Conservation (phyloP, 2,888 invertebrate species). For the Malthinus seriepunctatus region DNA sequence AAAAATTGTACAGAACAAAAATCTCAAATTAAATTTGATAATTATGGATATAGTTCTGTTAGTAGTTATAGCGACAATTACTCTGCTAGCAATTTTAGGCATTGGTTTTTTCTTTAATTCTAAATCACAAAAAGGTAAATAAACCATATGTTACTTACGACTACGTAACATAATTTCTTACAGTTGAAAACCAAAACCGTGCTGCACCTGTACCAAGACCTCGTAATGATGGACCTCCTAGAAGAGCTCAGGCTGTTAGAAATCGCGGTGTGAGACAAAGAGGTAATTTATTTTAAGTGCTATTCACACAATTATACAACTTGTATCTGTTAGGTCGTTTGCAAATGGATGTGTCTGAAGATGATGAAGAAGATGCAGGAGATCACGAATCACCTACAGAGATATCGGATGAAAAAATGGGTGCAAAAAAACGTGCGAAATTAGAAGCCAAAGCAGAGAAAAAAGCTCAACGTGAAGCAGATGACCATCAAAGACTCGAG, state of each 20-base stretch:
- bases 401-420: slow-evolving; percentile 75
- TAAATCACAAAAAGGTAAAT: slow-evolving; percentile 31
- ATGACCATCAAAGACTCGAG: slow-evolving; percentile 76
- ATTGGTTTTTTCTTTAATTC: slow-evolving; percentile 50
- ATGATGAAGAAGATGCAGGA: slow-evolving; percentile 50
- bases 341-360: slow-evolving; percentile 28
- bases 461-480: slow-evolving; percentile 78
- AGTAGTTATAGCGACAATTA: slow-evolving; percentile 51
- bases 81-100: slow-evolving; percentile 51
- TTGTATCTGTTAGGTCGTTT: slow-evolving; percentile 36
- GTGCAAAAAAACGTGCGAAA: slow-evolving; percentile 93
- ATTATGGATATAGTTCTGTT: slow-evolving; percentile 56
- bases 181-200: slow-evolving; percentile 30
- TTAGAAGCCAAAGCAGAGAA: slow-evolving; percentile 91
- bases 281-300: slow-evolving; percentile 56
- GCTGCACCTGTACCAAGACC: slow-evolving; percentile 42
- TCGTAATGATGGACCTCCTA: slow-evolving; percentile 63
- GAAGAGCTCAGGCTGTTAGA: slow-evolving; percentile 73
- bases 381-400: slow-evolving; percentile 61
- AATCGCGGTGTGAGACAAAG: slow-evolving; percentile 71
- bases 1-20: neutral
- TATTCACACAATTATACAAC: neutral
- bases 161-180: slow-evolving; percentile 10
- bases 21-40: neutral
- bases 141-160: slow-evolving; percentile 2